Base-by-base conservation (phyloP, 2,113 vertebrate species). In the Sterna hirundo region DNA sequence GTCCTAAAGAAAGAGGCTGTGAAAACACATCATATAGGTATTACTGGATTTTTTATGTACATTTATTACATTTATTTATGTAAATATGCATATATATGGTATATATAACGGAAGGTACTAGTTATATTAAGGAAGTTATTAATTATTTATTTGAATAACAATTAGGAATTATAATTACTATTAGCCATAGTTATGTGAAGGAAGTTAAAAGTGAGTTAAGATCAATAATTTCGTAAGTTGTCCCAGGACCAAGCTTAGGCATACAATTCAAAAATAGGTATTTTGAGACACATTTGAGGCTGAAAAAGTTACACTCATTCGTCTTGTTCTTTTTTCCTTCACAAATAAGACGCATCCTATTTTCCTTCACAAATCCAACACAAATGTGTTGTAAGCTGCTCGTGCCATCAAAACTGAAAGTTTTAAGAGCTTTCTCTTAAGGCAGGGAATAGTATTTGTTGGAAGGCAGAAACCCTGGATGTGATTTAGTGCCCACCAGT, bases 401-500 rank as follows among this genome's bases (percentile, higher is more conserved):
- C 2, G 1, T 51, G 64, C 44, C 70, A 38, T 68, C 19, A 40
- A 72, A 91, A 25, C 15, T 6, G 34, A 15, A 80, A 80, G 20
- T 70, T 95, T 75, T 62, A 78, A 76, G 65, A 75, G n/a, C 54
- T 92, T 25, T 78, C 25, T 91, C 21, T 40, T 57, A 65, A 76
- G 38, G 9, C 68, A 82, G 60, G 23, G 22, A 88, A 32, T 54
- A 49, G 13, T 77, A 40, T 38, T 80, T 85, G 49, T 60, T 81
- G 72, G 47, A 95, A 93, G 58, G 44, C 61, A 91, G 78, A 96
- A 95, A 70, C 38, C 42, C 69, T 87, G 51, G 27, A n/a, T 88
- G 25, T 93, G 76, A 90, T 90, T 85, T 97, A 86, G 81, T 93
- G 81, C 74, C 74, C 74, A 91, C 74, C 27, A 84, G 65, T 95